Base-by-base conservation (phyloP, 92 coral and sea anemone genomes). In the Pocillopora meandrina region DNA sequence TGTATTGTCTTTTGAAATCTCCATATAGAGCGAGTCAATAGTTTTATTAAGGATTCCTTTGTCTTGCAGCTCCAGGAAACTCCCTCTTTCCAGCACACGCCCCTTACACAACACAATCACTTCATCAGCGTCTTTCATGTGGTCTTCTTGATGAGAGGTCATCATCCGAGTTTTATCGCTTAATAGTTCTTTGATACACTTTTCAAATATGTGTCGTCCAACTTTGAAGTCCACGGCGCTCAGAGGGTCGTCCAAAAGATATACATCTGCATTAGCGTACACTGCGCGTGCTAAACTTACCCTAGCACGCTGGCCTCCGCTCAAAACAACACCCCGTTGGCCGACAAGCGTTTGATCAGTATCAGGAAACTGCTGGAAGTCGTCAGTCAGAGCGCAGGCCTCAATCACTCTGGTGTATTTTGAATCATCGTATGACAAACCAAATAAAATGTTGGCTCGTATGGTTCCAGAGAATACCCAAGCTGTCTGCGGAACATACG, bases 231-330 rank as follows among this genome's bases (percentile, higher is more conserved):
- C 78, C 18, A 74, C 78, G 26, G 78, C 78, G 56, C 78, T 74
- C 18, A 74, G 36, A 74, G 78, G 78, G 8, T 74, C 78, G 35
- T 74, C 78, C 62, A 74, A 23, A 34, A 74, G 20, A 16, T 52
- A 52, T 7, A 74, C 33, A 61, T 74, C 78, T 52, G 63, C 78
- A 74, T 74, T 35, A 74, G 78, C 78, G 42, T 74, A 74, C 52
- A 57, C 78, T 74, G 78, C 78, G 10, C 78, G 78, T 56, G 78
- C 78, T 74, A 74, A 74, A n/a, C 63, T 56, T 2, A 74, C 78
- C 21, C 78, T 52, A 16, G 78, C 78, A 10, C 35, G 36, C 78
- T 74, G 78, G 16, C 78, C 78, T 19, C 78, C 78, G 12, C 78
- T 74, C 60, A 74, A 61, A 55, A 74, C 78, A 4, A 21, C 63